These are phyloP conservation scores for Bruchidius siliquastri DNA, from an alignment of 2,888 invertebrate species.

Conservation along the genomic window DNA sequence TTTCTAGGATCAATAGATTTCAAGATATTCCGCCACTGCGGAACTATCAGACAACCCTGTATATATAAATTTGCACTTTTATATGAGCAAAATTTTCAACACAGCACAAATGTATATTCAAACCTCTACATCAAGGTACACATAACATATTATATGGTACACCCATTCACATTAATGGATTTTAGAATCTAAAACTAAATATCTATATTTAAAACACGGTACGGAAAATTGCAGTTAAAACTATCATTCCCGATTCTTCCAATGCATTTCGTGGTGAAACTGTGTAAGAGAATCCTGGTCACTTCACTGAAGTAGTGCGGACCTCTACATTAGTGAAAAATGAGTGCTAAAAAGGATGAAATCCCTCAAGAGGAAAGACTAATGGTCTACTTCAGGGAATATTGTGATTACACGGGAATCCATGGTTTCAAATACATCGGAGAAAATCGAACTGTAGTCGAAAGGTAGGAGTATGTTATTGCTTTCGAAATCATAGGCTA, in stretches of 20 bases:
- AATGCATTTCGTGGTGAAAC: not conserved
- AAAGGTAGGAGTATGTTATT: slow-evolving; percentile 30
- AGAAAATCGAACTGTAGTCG: slow-evolving; percentile 29
- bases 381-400: slow-evolving; percentile 29
- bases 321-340: not conserved
- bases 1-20: no score
- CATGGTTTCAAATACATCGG: slow-evolving; percentile 42
- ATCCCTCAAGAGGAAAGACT: slow-evolving; percentile 2
- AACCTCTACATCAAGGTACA: no score
- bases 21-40: no score
- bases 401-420: slow-evolving; percentile 38
- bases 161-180: not conserved
- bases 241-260: not conserved
- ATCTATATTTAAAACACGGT: not conserved
- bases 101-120: no score
- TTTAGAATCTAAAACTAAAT: not conserved
- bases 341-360: not conserved
- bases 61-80: no score
- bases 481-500: no score
- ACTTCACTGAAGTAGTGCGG: not conserved
- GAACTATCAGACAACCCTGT: no score
- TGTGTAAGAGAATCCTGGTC: not conserved
- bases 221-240: not conserved
- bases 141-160: not conserved
- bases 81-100: no score